Evolutionary conservation across 1,140 invertebrate genomes (phyloP).

Genomic region (Scaptomyza pallida): DNA sequence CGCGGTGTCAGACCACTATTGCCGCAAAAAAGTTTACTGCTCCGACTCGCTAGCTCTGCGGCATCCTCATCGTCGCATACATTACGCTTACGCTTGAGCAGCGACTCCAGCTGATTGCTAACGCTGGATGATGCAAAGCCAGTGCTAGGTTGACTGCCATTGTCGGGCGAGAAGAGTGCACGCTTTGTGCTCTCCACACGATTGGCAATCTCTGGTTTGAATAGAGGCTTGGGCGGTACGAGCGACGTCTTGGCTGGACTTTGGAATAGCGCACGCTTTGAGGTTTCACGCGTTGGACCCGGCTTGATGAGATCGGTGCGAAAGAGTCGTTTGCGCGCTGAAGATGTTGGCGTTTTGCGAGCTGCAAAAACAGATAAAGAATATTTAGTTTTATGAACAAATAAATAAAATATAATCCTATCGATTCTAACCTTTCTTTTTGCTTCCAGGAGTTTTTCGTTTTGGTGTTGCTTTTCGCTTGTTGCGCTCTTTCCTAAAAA

Average conservation of each 20-base stretch:
- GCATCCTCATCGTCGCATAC: constrained; percentile 66
- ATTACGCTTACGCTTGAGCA: constrained; percentile 73
- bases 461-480: constrained; percentile 79
- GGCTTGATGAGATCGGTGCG: constrained; percentile 74
- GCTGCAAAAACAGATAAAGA: constrained; percentile 21
- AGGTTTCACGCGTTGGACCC: constrained; percentile 76
- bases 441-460: constrained; percentile 77
- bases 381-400: background rate
- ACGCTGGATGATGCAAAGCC: constrained; percentile 10
- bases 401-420: no score
- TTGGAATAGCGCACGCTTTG: constrained; percentile 87
- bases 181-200: constrained; percentile 85
- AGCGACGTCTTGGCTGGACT: constrained; percentile 84
- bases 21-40: constrained; percentile 69
- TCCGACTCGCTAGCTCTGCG: constrained; percentile 68
- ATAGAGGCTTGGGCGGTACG: constrained; percentile 59
- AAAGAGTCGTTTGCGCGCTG: constrained; percentile 83
- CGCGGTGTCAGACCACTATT: constrained; percentile 69
- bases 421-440: constrained; percentile 67
- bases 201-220: constrained; percentile 79
- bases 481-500: constrained; percentile 65
- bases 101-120: constrained; percentile 66
- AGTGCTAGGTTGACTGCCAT: constrained; percentile 29
- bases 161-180: constrained; percentile 84
- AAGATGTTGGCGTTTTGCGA: constrained; percentile 84